A percentile compares a stretch with the other conserved stretches of the same genome.
Evolutionary conservation across 2,888 invertebrate genomes (phyloP).

Genomic region (Lingula anatina): DNA sequence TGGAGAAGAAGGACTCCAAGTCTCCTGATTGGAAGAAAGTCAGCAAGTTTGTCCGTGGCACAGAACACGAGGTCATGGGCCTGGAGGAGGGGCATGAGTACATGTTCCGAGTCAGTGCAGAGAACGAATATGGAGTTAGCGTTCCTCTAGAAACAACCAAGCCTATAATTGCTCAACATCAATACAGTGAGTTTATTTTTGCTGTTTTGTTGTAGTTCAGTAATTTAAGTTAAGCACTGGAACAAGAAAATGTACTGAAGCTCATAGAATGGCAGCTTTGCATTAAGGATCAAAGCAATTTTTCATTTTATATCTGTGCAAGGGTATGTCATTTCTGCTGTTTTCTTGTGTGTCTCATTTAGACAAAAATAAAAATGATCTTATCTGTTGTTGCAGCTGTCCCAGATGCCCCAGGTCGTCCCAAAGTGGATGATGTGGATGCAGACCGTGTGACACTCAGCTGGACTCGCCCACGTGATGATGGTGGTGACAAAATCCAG

Average conservation of each 20-base stretch:
- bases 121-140: slow-evolving; percentile 95
- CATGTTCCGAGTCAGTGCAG: slow-evolving; percentile 92
- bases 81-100: slow-evolving; percentile 72
- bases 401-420: slow-evolving; percentile 86
- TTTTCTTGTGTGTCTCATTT: no score
- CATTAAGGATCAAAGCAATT: no score
- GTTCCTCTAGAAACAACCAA: slow-evolving; percentile 85
- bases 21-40: slow-evolving; percentile 56
- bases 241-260: no score
- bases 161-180: slow-evolving; percentile 89
- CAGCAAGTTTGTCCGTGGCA: slow-evolving; percentile 76
- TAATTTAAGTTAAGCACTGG: no score
- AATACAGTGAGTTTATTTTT: slow-evolving; percentile 78
- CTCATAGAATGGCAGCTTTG: no score
- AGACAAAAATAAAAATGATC: no score
- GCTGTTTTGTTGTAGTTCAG: no score
- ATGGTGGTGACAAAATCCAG: slow-evolving; percentile 93
- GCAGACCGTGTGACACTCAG: slow-evolving; percentile 72
- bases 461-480: slow-evolving; percentile 89
- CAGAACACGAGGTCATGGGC: slow-evolving; percentile 94
- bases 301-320: no score
- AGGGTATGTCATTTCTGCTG: no score
- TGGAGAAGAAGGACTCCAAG: slow-evolving; percentile 84
- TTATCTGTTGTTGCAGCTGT: slow-evolving; percentile 60
- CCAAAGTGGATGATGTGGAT: slow-evolving; percentile 88